Conservation (phyloP, 2,888 invertebrate genomes). For the Meghimatium bilineatum region DNA sequence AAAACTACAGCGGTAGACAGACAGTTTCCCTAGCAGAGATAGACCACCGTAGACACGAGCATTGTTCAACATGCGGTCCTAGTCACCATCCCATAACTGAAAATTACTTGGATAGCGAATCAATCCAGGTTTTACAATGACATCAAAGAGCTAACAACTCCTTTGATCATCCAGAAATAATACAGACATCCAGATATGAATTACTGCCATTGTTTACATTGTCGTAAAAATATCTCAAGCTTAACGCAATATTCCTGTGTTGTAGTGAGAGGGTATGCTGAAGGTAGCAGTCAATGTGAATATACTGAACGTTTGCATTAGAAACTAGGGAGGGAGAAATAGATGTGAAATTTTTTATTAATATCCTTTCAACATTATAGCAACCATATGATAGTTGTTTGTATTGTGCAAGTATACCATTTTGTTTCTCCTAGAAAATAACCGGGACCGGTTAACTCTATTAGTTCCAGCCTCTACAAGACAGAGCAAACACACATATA, state of each 20-base stretch:
- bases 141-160: conserved; percentile 9
- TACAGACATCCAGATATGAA: conserved; percentile 1
- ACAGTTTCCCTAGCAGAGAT: neutral
- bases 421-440: too few relatives aligned
- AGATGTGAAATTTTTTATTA: too few relatives aligned
- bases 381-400: too few relatives aligned
- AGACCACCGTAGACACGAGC: too few relatives aligned
- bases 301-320: too few relatives aligned
- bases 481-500: too few relatives aligned
- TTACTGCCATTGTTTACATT: conserved; percentile 22
- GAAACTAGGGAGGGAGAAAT: too few relatives aligned
- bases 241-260: neutral
- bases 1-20: neutral
- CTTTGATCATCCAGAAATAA: conserved; percentile 22
- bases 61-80: neutral
- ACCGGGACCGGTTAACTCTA: too few relatives aligned
- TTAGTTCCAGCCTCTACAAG: too few relatives aligned
- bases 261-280: neutral
- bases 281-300: neutral
- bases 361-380: too few relatives aligned
- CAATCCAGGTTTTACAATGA: conserved; percentile 30
- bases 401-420: too few relatives aligned
- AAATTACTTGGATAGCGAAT: neutral
- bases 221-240: conserved; percentile 2
- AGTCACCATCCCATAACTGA: neutral